Conservation (phyloP, 2,113 vertebrate species). For the Salvator merianae region DNA sequence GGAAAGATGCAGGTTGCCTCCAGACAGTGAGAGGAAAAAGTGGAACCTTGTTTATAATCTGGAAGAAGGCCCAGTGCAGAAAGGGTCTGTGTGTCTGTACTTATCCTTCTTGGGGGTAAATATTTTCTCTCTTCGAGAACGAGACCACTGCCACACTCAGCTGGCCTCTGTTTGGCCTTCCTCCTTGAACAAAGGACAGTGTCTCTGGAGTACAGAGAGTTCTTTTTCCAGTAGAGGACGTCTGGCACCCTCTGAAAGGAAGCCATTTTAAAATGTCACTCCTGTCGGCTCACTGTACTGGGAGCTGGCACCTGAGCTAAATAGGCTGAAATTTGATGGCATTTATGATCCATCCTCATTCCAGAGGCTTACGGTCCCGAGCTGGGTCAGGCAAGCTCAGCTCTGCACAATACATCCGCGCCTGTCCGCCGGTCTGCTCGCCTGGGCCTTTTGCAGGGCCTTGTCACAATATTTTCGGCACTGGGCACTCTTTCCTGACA, state of each 20-base stretch:
- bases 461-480: not conserved
- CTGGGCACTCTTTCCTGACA: not conserved
- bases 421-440: not conserved
- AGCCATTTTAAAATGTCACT: not conserved
- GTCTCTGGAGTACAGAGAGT: not conserved
- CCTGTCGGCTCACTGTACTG: not conserved
- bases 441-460: not conserved
- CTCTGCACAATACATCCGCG: not conserved
- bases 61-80: too few species aligned
- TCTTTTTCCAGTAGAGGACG: not conserved
- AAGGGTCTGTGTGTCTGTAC: too few species aligned
- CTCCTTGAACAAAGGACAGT: not conserved
- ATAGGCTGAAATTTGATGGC: constrained; percentile 1
- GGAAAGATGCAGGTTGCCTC: too few species aligned
- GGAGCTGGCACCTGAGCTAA: not conserved
- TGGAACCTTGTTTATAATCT: too few species aligned
- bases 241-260: not conserved
- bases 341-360: not conserved
- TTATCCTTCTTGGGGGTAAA: not conserved
- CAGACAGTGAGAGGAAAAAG: too few species aligned
- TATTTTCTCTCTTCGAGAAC: not conserved
- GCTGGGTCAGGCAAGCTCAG: not conserved
- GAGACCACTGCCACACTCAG: not conserved
- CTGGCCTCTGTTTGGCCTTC: not conserved
- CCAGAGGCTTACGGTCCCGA: not conserved